Conservation (phyloP, 37 sponge, comb jelly and placozoan species). For the Mnemiopsis leidyi region DNA sequence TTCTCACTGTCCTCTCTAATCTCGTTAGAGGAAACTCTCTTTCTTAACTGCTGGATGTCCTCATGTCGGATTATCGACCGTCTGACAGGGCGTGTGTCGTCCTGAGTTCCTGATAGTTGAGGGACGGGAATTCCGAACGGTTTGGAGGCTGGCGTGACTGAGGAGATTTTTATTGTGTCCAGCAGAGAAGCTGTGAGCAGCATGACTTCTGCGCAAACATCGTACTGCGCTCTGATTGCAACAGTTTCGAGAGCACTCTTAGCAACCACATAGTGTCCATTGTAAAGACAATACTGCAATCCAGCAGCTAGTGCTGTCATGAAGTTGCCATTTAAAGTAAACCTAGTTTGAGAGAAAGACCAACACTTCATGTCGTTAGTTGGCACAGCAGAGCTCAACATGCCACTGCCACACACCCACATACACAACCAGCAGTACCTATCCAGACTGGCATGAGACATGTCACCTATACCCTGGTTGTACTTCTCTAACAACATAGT, state of each 20-base stretch:
- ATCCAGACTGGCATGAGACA: not conserved
- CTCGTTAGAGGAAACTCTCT: slow-evolving; percentile 57
- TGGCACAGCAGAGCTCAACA: not conserved
- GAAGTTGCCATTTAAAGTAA: not conserved
- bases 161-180: not conserved
- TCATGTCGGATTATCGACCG: slow-evolving; percentile 44
- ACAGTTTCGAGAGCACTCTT: not conserved
- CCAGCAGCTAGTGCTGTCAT: slow-evolving; percentile 23
- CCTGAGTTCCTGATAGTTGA: slow-evolving; percentile 49
- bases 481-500: slow-evolving; percentile 54
- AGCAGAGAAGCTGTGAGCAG: slow-evolving; percentile 24
- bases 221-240: not conserved
- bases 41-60: not conserved
- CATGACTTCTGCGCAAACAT: slow-evolving; percentile 51
- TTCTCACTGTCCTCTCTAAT: slow-evolving; percentile 53
- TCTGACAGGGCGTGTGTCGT: not conserved
- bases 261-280: not conserved
- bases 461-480: not conserved
- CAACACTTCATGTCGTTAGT: not conserved
- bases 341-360: not conserved
- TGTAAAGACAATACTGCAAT: slow-evolving; percentile 19
- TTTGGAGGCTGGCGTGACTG: not conserved
- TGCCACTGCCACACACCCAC: slow-evolving; percentile 46
- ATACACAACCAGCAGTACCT: slow-evolving; percentile 6
- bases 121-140: slow-evolving; percentile 44